phyloP scores from a whole-genome alignment of 2,797 vertebrate species.

The Darevskia mixta region DNA sequence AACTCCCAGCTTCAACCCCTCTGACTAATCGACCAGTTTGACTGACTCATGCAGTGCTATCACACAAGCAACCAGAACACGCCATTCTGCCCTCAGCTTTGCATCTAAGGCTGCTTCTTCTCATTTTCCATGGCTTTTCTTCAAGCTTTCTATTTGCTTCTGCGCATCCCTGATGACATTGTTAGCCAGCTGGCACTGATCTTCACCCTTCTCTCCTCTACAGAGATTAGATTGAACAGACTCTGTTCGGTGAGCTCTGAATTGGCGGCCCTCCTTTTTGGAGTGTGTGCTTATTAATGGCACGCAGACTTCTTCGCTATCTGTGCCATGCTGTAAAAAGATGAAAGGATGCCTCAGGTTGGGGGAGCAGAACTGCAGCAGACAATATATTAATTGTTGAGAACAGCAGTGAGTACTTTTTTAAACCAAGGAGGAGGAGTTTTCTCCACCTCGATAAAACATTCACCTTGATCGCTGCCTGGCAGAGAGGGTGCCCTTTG shows the following conservation, averaged over 20 bases:
- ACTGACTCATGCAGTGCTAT: not conserved
- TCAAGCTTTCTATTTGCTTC: not conserved
- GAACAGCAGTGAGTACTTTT: too few relatives aligned
- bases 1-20: not conserved
- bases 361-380: not conserved
- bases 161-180: fast-evolving
- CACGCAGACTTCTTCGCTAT: not conserved
- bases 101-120: not conserved
- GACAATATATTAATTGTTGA: too few relatives aligned
- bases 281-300: not conserved
- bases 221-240: not conserved
- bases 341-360: not conserved
- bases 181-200: not conserved
- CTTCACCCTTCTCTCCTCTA: constrained; percentile 6
- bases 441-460: too few relatives aligned
- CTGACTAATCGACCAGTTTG: not conserved
- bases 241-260: not conserved
- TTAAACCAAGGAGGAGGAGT: too few relatives aligned
- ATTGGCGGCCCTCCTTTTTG: not conserved
- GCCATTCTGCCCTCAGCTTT: not conserved
- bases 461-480: too few relatives aligned
- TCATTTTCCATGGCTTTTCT: not conserved
- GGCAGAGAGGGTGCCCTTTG: too few relatives aligned
- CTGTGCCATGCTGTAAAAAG: not conserved
- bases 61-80: not conserved